Evolutionary conservation across 2,113 vertebrate species (phyloP).

Genomic region (Notarius lentiginosus): DNA sequence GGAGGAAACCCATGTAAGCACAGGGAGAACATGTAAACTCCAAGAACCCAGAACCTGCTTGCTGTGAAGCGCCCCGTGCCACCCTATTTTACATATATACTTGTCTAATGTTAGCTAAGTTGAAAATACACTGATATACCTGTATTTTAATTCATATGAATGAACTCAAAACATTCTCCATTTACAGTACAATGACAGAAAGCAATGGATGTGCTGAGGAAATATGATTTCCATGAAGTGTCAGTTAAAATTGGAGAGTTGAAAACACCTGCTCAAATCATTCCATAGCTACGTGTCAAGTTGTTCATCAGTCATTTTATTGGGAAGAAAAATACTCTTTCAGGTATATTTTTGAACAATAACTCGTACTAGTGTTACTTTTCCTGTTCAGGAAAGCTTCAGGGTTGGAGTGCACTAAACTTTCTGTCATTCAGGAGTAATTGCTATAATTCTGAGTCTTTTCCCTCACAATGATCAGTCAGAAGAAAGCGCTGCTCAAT

Average conservation of each 20-base stretch:
- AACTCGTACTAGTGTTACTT: background rate
- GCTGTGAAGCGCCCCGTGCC: no score
- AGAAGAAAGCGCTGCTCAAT: background rate
- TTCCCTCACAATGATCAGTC: no score
- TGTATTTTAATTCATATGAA: background rate
- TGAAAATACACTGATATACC: background rate
- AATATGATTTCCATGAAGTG: background rate
- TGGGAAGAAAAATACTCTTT: no score
- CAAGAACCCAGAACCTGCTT: no score
- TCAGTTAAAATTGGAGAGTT: background rate
- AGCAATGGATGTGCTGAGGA: background rate
- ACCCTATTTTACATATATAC: background rate
- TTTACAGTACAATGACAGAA: background rate
- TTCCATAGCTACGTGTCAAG: background rate
- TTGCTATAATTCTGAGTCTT: background rate
- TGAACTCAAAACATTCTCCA: background rate
- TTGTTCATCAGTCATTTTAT: no score
- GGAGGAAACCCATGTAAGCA: no score
- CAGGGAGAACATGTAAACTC: no score
- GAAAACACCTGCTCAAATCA: background rate
- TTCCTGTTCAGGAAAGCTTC: background rate
- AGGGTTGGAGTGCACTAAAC: background rate
- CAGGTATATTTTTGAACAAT: background rate
- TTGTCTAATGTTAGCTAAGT: background rate
- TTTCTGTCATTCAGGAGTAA: background rate